These are phyloP conservation scores for Meleagris gallopavo DNA, from an alignment of 2,113 vertebrate species.

Conservation along the genomic window DNA sequence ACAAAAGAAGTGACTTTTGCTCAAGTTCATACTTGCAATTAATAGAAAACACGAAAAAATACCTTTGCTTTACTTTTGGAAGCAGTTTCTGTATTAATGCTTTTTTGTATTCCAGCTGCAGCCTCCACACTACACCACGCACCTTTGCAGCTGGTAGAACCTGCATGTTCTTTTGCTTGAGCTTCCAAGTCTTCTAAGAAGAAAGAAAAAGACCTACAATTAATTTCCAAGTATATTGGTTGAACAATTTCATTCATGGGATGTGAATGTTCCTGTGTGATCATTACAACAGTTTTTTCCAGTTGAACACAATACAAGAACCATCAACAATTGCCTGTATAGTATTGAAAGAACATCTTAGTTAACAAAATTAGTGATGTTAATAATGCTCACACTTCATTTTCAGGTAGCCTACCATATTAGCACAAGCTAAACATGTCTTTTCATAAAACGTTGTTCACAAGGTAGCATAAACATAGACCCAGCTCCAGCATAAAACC, in stretches of 20 bases:
- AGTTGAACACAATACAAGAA: too few relatives aligned
- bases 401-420: background rate
- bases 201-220: background rate
- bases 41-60: background rate
- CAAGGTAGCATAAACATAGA: background rate
- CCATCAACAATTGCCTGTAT: background rate
- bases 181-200: slow-evolving; percentile 80
- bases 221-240: background rate
- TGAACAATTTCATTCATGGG: background rate
- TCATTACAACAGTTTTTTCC: too few relatives aligned
- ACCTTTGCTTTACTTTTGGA: slow-evolving; percentile 54
- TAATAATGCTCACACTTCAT: background rate
- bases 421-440: background rate
- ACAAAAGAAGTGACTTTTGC: background rate
- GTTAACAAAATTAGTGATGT: background rate
- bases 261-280: background rate
- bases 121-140: slow-evolving; percentile 29
- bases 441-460: background rate
- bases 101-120: slow-evolving; percentile 38
- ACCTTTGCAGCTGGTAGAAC: slow-evolving; percentile 57
- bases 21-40: background rate
- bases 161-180: slow-evolving; percentile 64
- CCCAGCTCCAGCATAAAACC: background rate
- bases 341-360: background rate
- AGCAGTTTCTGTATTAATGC: background rate